Evolutionary conservation across 2,113 vertebrate species (phyloP), one percentile per base, ranked within the genome.

Genomic region (Salminus brasiliensis): DNA sequence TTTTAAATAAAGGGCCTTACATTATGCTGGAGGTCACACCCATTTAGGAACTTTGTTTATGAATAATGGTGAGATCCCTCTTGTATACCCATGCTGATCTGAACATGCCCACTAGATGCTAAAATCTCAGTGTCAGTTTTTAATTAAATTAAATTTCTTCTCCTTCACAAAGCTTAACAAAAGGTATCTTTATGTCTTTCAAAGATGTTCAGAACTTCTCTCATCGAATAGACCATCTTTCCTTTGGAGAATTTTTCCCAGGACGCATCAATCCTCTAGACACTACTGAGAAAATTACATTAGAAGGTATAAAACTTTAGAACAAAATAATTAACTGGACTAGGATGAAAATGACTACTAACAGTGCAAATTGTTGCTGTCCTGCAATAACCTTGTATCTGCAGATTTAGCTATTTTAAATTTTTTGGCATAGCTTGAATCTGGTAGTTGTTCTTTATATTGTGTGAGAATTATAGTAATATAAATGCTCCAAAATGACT

Each of bases 201-300:
- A n/a, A 11, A 6, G 0, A 29, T 30, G 96, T 92, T 57, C 96
- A 95, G 85, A 99, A 98, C 87, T 99, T 98, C 85, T 99, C 97
- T 82, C 97, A 99, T 32, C 95, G 97, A 85, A 97, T 99, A 88
- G 96, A 98, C 86, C 95, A 97, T 84, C 90, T 98, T 75, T 98
- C 97, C 62, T 99, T 99, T 84, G 97, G 97, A 85, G 97, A 98
- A 68, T 91, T 91, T 74, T 89, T 98, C 81, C 95, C 96, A 36
- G 96, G 96, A 82, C 93, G 97, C 79, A 95, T 99, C 88, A 97
- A 95, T 88, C 94, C 95, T 16, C 92, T 99, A 87, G 97, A 99
- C 62, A 97, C 96, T 85, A 98, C 95, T 12, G 97, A 99, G 91
- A 99, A 99, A 93, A 34, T 66, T 23, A 57, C 70, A 80, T 63